These are phyloP conservation scores for Trematomus loennbergii DNA, from an alignment of 2,113 vertebrate species.

Conservation along the genomic window DNA sequence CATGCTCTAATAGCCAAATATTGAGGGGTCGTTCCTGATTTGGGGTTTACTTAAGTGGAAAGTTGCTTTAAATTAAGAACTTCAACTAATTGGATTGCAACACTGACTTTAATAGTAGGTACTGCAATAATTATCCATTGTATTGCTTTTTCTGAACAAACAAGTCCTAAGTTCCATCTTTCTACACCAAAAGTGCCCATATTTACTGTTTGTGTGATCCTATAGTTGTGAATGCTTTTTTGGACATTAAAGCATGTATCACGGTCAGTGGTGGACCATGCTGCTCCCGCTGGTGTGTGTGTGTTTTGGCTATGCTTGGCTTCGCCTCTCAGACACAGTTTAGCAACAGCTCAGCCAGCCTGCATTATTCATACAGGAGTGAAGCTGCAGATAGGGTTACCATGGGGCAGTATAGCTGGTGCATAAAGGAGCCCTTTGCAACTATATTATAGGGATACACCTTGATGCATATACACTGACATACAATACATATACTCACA, in stretches of 20 bases:
- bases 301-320: conserved; percentile 78
- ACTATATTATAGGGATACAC: conserved; percentile 69
- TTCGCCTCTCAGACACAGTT: conserved; percentile 87
- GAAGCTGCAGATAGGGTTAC: conserved; percentile 90
- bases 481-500: conserved; percentile 59
- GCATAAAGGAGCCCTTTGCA: conserved; percentile 80
- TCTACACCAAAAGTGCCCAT: neutral
- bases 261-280: conserved; percentile 40
- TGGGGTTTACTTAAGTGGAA: neutral
- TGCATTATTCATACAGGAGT: conserved; percentile 91
- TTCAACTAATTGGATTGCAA: neutral
- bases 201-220: conserved; percentile 4
- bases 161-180: neutral
- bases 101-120: neutral
- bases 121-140: neutral
- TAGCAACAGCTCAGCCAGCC: conserved; percentile 83
- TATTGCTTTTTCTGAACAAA: neutral
- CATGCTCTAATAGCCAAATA: neutral
- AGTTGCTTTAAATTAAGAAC: neutral
- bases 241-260: conserved; percentile 23
- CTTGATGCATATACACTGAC: conserved; percentile 57
- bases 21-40: neutral
- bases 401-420: conserved; percentile 77
- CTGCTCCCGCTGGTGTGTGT: conserved; percentile 26
- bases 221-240: conserved; percentile 4